Conservation (phyloP, 2,888 invertebrate species). For the Anoplius nigerrimus region DNA sequence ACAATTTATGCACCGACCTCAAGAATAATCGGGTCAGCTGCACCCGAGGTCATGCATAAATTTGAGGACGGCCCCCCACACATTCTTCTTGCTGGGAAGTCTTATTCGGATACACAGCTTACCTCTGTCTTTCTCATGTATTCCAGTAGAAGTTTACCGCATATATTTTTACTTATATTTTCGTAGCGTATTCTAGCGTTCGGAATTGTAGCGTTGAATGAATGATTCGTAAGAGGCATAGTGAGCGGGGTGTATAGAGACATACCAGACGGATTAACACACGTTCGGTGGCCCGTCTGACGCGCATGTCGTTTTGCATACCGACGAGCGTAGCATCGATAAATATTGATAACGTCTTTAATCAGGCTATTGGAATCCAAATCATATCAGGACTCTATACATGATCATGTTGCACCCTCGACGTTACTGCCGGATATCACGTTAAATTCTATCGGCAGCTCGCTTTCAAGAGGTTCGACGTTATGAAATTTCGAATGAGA, state of each 20-base stretch:
- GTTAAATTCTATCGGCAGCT: too few species aligned
- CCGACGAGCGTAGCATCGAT: slow-evolving; percentile 33
- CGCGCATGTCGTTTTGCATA: slow-evolving; percentile 54
- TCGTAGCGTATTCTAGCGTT: too few species aligned
- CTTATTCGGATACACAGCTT: slow-evolving; percentile 45
- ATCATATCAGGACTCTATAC: neutral
- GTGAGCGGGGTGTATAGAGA: slow-evolving; percentile 26
- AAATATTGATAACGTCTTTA: slow-evolving; percentile 53
- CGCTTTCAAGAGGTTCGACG: too few species aligned
- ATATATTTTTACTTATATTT: too few species aligned
- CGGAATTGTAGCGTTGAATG: too few species aligned
- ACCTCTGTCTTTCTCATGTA: slow-evolving; percentile 15
- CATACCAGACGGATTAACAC: slow-evolving; percentile 47
- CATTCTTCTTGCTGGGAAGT: slow-evolving; percentile 27
- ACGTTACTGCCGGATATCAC: too few species aligned
- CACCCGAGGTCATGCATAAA: too few species aligned
- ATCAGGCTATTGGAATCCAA: neutral
- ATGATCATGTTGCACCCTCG: too few species aligned
- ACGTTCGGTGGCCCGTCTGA: slow-evolving; percentile 31
- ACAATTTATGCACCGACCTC: too few species aligned
- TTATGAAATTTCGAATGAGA: neutral
- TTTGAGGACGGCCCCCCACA: neutral
- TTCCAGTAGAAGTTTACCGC: neutral
- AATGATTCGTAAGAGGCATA: slow-evolving; percentile 39
- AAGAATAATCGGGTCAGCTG: too few species aligned